Conservation (phyloP, 2,113 vertebrate species). For the Oxygymnocypris stewartii region DNA sequence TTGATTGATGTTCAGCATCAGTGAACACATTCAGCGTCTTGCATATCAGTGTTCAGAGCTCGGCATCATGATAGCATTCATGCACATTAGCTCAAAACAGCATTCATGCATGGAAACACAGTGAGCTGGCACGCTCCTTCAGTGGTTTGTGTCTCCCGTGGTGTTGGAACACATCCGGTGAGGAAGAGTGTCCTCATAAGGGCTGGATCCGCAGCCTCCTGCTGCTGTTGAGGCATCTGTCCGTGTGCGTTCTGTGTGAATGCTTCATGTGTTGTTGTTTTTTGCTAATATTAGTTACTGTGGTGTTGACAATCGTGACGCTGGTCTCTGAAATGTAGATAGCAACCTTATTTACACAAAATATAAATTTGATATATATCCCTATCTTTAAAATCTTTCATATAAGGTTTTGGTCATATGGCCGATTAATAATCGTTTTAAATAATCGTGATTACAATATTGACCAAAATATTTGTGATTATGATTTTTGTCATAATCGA, state of each 20-base stretch:
- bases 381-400: too few species aligned
- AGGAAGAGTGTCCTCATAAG: neutral
- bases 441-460: too few species aligned
- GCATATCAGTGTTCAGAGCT: neutral
- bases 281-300: too few species aligned
- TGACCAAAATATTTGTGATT: too few species aligned
- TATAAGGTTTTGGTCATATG: too few species aligned
- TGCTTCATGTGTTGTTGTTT: conserved; percentile 8
- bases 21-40: neutral
- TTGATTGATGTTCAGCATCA: neutral
- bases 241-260: conserved; percentile 14
- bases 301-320: too few species aligned
- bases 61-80: neutral
- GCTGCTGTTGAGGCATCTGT: conserved; percentile 34
- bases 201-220: neutral
- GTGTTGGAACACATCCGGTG: neutral
- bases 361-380: too few species aligned
- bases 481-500: too few species aligned
- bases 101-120: neutral
- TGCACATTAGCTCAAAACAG: neutral
- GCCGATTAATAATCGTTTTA: too few species aligned
- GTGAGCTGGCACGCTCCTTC: neutral
- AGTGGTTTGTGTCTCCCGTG: neutral
- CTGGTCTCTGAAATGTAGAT: too few species aligned
- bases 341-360: too few species aligned